Base-by-base conservation (phyloP, 2,888 invertebrate genomes). In the Dasypogon diadema region DNA sequence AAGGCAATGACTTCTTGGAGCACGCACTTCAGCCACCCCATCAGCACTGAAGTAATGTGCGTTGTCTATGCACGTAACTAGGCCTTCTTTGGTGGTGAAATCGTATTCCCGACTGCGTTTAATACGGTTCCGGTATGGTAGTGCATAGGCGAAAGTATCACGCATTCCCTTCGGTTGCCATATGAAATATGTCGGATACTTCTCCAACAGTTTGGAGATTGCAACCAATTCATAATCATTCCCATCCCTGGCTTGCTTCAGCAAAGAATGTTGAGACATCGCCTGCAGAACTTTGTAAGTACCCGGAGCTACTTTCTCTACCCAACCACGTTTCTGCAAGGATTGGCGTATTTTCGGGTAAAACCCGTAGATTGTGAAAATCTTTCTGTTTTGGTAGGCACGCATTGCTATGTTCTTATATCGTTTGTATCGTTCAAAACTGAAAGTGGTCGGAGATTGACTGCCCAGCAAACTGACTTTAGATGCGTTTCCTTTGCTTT, bases 271-370 rank as follows among this genome's bases (percentile, higher is more conserved):
- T 58, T 83, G 80, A 60, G 84, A 79, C 74, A 83, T 80, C 10
- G 79, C 79, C 72, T 85, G 85, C 48, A 87, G 81, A 16, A 83
- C 83, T 1, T 83, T 79, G 75, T 81, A 79, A 4, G 82, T 80
- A 2, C 76, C 79, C 1, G 83, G 80, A 5, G 89, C 85, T 30
- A 90, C 83, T 84, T 92, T 93, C 84, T 94, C 93, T 1, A 93
- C 85, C 93, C 93, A 94, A 0, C 93, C 93, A 6, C 91, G 86
- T 54, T 89, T 88, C 55, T 89, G 79, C 75, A 94, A 84, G 0
- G 92, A 91, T 6, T 80, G 78, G 8, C 85, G 77, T 5, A 85
- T 80, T 0, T 82, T 82, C 2, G 79, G 79, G 42, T 83, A 84
- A 48, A 83, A 82, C 0, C 85, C 85, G 75, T 82, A 81, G 2